phyloP scores from a whole-genome alignment of 2,797 vertebrate genomes.

The Notolepis coatsorum region DNA sequence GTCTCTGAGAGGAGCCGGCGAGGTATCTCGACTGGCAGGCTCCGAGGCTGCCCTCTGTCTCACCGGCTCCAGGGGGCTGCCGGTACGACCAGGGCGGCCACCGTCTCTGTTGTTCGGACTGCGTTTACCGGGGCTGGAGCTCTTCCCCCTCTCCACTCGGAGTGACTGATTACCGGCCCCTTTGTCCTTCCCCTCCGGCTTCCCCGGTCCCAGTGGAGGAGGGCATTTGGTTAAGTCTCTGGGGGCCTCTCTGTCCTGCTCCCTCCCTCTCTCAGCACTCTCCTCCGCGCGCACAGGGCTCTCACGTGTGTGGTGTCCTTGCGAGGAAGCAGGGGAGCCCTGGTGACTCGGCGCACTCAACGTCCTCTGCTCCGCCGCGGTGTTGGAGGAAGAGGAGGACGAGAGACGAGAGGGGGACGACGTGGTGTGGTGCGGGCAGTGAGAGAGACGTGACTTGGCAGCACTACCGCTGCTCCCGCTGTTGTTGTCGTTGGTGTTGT shows the following conservation, averaged over 20 bases:
- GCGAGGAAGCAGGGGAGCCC: conserved; percentile 63
- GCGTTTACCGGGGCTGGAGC: conserved; percentile 78
- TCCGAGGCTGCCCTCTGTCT: conserved; percentile 72
- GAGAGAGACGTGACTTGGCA: conserved; percentile 70
- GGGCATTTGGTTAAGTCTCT: conserved; percentile 78
- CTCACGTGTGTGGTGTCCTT: conserved; percentile 73
- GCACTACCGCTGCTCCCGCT: conserved; percentile 60
- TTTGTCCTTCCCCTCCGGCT: conserved; percentile 77
- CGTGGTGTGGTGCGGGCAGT: conserved; percentile 63
- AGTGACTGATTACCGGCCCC: conserved; percentile 57
- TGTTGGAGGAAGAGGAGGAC: conserved; percentile 56
- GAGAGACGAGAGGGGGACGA: conserved; percentile 64
- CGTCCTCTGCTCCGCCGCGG: conserved; percentile 72
- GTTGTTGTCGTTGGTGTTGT: conserved; percentile 64
- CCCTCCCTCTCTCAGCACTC: conserved; percentile 67
- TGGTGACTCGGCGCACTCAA: conserved; percentile 68
- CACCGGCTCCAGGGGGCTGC: conserved; percentile 68
- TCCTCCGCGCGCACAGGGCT: conserved; percentile 74
- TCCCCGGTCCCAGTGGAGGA: conserved; percentile 61
- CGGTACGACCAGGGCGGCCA: conserved; percentile 54
- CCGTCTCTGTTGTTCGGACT: conserved; percentile 75
- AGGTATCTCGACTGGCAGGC: conserved; percentile 62
- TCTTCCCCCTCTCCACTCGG: conserved; percentile 74
- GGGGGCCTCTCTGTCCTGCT: conserved; percentile 68
- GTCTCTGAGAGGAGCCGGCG: conserved; percentile 73